These are phyloP conservation scores for Sarcophaga caerulescens DNA, from an alignment of 2,888 invertebrate genomes.

Conservation along the genomic window DNA sequence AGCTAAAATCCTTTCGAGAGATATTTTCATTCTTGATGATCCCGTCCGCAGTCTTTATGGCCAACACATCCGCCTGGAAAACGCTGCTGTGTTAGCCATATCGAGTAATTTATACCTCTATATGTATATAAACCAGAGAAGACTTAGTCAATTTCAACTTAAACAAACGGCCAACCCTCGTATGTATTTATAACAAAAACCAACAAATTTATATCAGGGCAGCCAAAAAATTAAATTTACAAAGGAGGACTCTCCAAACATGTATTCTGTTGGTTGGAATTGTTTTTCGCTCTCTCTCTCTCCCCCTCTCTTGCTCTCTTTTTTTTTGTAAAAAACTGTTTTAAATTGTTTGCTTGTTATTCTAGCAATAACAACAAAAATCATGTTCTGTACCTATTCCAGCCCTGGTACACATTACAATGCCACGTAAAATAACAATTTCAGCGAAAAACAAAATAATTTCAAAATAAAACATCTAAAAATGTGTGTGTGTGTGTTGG, in stretches of 20 bases:
- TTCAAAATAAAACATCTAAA: not conserved
- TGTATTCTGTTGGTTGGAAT: constrained; percentile 40
- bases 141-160: not conserved
- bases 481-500: not conserved
- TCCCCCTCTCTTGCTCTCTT: not conserved
- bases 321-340: constrained; percentile 32
- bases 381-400: not conserved
- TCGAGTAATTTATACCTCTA: too few relatives aligned
- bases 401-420: not conserved
- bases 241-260: not conserved
- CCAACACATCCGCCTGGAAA: too few relatives aligned
- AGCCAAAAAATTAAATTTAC: constrained; percentile 5
- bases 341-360: constrained; percentile 55
- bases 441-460: constrained; percentile 17
- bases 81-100: too few relatives aligned
- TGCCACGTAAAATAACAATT: constrained; percentile 45
- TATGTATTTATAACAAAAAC: constrained; percentile 9
- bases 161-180: not conserved
- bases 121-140: too few relatives aligned
- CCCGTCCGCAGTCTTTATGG: too few relatives aligned
- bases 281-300: constrained; percentile 2
- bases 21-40: too few relatives aligned
- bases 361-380: constrained; percentile 36
- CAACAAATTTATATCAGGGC: not conserved
- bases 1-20: too few relatives aligned